Evolutionary conservation across 2,888 invertebrate genomes (phyloP).

Genomic region (Lacanobia oleracea): DNA sequence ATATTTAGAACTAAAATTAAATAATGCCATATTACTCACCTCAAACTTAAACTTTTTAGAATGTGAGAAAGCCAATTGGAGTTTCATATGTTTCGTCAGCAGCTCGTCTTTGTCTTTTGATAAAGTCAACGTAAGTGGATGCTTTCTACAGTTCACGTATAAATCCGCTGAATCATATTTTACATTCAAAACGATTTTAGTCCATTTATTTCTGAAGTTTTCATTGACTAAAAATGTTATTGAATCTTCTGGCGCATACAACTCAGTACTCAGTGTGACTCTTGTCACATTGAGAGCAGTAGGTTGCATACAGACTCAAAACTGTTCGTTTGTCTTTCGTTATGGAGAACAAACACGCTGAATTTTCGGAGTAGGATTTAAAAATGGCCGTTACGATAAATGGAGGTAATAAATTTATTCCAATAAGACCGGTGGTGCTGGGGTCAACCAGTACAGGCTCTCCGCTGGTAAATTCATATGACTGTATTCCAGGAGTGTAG

Average conservation of each 20-base stretch:
- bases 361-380: not conserved
- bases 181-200: constrained; percentile 2
- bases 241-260: not conserved
- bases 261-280: not conserved
- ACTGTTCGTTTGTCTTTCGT: not conserved
- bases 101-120: not conserved
- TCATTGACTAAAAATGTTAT: not conserved
- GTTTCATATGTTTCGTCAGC: not conserved
- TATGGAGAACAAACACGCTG: constrained; percentile 6
- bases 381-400: constrained; percentile 14
- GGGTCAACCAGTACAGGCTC: not conserved
- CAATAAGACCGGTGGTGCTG: not conserved
- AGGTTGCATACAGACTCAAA: not conserved
- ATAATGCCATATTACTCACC: not conserved
- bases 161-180: constrained; percentile 4
- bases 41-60: not conserved
- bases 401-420: constrained; percentile 2
- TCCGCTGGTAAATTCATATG: not conserved
- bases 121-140: not conserved
- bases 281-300: not conserved
- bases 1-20: not conserved
- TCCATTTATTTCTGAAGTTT: constrained; percentile 10
- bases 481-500: constrained; percentile 1
- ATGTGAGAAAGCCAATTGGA: not conserved
- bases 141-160: not conserved